These are phyloP conservation scores for Nothoprocta perdicaria DNA, from an alignment of 2,113 vertebrate genomes.

Conservation along the genomic window DNA sequence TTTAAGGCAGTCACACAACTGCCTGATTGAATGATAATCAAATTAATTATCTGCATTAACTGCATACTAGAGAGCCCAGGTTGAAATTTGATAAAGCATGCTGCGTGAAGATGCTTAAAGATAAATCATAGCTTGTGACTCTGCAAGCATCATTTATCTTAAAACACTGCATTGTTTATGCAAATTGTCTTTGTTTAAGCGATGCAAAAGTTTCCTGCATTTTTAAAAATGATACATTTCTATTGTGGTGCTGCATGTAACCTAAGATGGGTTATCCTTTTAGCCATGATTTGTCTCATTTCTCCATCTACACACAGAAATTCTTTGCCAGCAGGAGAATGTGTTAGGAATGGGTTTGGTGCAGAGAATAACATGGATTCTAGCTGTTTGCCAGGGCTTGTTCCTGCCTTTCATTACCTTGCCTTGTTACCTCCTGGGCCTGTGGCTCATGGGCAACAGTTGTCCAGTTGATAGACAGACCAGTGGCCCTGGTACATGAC, in stretches of 20 bases:
- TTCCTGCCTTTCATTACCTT: not conserved
- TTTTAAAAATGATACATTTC: slow-evolving; percentile 23
- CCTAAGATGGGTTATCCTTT: not conserved
- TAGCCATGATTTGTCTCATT: not conserved
- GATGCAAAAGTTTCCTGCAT: not conserved
- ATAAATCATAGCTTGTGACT: slow-evolving; percentile 41
- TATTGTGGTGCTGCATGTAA: not conserved
- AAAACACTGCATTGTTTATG: slow-evolving; percentile 18
- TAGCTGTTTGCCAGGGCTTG: not conserved
- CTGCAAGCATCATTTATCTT: slow-evolving; percentile 28
- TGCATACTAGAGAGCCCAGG: slow-evolving; percentile 68
- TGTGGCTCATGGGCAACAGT: not conserved
- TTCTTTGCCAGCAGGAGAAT: not conserved
- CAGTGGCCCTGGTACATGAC: not conserved
- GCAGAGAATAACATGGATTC: not conserved
- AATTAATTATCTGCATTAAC: slow-evolving; percentile 79
- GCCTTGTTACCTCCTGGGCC: not conserved
- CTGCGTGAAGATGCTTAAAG: slow-evolving; percentile 60
- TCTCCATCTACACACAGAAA: not conserved
- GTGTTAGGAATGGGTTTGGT: not conserved
- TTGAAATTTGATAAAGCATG: slow-evolving; percentile 78
- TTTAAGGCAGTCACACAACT: slow-evolving; percentile 78
- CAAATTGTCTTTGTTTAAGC: slow-evolving; percentile 34
- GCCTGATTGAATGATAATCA: slow-evolving; percentile 75
- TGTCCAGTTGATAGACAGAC: rapidly evolving